phyloP scores from a whole-genome alignment of 1,140 invertebrate genomes.

The Apolygus lucorum region DNA sequence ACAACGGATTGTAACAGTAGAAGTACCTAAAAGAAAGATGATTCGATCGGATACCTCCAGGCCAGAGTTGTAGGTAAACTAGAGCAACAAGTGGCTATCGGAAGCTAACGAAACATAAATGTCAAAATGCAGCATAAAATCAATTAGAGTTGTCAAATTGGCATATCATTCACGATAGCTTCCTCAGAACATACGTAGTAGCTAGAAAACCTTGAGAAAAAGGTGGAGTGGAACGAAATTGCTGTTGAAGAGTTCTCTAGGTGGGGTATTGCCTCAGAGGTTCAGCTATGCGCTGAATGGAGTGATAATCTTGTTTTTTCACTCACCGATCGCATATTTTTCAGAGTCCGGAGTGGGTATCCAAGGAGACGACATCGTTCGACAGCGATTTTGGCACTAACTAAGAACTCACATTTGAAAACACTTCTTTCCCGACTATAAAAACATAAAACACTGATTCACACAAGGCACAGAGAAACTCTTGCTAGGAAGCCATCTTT shows the following conservation, averaged over 20 bases:
- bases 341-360: not conserved
- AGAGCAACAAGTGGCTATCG: not conserved
- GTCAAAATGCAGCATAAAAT: not conserved
- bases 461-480: not conserved
- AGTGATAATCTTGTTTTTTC: too few species aligned
- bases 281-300: not conserved
- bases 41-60: too few species aligned
- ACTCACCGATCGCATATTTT: conserved; percentile 29
- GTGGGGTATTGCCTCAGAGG: conserved; percentile 1
- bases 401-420: not conserved
- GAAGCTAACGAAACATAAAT: not conserved
- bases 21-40: too few species aligned
- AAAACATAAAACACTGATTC: not conserved
- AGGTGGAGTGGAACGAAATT: too few species aligned
- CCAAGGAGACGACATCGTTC: conserved; percentile 7
- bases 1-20: too few species aligned
- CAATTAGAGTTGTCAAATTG: too few species aligned
- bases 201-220: not conserved
- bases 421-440: not conserved
- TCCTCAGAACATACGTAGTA: conserved; percentile 4
- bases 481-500: conserved; percentile 17
- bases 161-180: too few species aligned
- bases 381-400: not conserved
- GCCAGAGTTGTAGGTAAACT: not conserved
- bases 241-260: not conserved